A percentile compares a stretch with the other conserved stretches of the same genome.
These are phyloP conservation scores for Drosophila ohnishii DNA, from an alignment of 1,140 invertebrate species.

Conservation along the genomic window DNA sequence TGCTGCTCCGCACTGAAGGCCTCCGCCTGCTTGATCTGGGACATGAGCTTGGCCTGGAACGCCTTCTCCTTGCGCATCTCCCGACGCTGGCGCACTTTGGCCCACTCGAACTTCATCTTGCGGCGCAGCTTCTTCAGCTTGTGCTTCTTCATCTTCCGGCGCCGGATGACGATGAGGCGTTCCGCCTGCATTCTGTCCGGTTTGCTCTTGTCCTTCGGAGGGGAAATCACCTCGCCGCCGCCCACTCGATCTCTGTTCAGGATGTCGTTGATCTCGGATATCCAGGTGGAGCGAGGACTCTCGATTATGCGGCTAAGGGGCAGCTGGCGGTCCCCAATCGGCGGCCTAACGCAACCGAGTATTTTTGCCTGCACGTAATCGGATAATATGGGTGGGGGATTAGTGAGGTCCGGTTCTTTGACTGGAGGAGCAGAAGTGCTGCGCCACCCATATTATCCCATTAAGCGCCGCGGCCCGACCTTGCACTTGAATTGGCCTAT, in stretches of 20 bases:
- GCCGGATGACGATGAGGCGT: conserved; percentile 89
- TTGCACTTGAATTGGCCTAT: conserved; percentile 66
- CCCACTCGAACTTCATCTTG: conserved; percentile 89
- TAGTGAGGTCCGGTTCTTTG: conserved; percentile 42
- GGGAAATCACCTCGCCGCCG: conserved; percentile 51
- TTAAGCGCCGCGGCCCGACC: conserved; percentile 50
- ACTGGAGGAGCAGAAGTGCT: conserved; percentile 49
- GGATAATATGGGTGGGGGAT: conserved; percentile 80
- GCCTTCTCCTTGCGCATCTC: conserved; percentile 89
- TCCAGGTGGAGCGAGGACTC: conserved; percentile 63
- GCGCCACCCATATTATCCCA: conserved; percentile 82
- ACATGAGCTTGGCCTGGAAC: conserved; percentile 89
- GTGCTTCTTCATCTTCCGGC: conserved; percentile 93
- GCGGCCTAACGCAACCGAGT: conserved; percentile 37
- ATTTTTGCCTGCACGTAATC: conserved; percentile 76
- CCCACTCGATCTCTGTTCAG: conserved; percentile 54
- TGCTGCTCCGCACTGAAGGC: conserved; percentile 90
- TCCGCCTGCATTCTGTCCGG: conserved; percentile 87
- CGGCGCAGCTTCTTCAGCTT: conserved; percentile 91
- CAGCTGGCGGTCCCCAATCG: conserved; percentile 62
- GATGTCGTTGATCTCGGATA: conserved; percentile 74
- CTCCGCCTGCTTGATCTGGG: conserved; percentile 88
- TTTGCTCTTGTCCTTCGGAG: conserved; percentile 55
- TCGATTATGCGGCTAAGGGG: conserved; percentile 60
- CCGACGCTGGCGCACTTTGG: conserved; percentile 87